A percentile compares a stretch with the other conserved stretches of the same genome.
Conservation (phyloP, 2,113 vertebrate genomes). For the Brevimyrus niger region DNA sequence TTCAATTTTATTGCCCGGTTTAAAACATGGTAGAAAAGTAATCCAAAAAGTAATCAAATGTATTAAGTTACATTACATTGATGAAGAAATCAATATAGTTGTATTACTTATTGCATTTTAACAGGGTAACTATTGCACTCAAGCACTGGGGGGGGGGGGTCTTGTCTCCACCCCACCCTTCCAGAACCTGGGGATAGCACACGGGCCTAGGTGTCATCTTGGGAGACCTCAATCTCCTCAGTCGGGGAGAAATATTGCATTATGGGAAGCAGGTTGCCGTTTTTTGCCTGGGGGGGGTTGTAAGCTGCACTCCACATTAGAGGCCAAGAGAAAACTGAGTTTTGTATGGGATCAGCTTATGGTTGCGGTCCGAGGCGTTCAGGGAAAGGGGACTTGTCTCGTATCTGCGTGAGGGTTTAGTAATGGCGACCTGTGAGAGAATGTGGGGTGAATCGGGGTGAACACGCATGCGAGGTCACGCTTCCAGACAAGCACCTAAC, state of each 20-base stretch:
- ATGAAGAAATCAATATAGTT: too few relatives aligned
- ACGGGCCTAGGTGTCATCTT: not conserved
- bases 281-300: not conserved
- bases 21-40: too few relatives aligned
- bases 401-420: not conserved
- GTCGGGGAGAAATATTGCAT: not conserved
- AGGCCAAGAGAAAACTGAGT: not conserved
- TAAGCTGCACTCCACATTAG: not conserved
- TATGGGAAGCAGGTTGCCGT: not conserved
- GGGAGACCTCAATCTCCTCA: not conserved
- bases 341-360: not conserved
- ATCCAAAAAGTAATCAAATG: too few relatives aligned
- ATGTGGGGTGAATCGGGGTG: not conserved
- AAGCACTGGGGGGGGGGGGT: not conserved
- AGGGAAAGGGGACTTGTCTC: not conserved
- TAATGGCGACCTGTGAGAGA: not conserved
- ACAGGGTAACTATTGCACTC: not conserved
- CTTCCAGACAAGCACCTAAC: conserved; percentile 10
- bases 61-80: too few relatives aligned
- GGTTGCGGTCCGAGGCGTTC: not conserved
- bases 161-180: not conserved
- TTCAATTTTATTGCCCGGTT: too few relatives aligned
- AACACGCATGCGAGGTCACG: not conserved
- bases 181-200: not conserved
- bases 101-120: too few relatives aligned